These are phyloP conservation scores for Plusia festucae DNA, from an alignment of 2,888 invertebrate species.

Conservation along the genomic window DNA sequence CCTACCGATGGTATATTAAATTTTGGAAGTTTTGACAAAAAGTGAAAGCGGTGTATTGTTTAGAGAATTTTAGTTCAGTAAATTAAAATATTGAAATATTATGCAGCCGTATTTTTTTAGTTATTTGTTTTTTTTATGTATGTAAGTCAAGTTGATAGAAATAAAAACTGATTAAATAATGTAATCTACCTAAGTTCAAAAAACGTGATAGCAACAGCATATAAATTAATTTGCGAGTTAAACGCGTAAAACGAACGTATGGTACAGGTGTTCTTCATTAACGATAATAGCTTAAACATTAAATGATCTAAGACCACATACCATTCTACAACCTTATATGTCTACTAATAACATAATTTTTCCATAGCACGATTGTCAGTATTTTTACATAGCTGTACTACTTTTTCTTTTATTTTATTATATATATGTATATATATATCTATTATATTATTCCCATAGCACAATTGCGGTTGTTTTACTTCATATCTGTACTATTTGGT, in stretches of 20 bases:
- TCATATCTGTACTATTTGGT: too few species aligned
- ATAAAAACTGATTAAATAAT: too few species aligned
- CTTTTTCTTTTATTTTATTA: too few species aligned
- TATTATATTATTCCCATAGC: too few species aligned
- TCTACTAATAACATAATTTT: too few species aligned
- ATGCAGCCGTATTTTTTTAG: too few species aligned
- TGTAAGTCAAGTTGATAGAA: too few species aligned
- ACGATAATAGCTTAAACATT: conserved; percentile 46
- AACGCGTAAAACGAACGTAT: conserved; percentile 13
- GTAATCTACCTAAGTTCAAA: background rate
- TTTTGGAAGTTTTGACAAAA: conserved; percentile 40
- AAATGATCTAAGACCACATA: conserved; percentile 19
- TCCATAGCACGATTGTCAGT: too few species aligned
- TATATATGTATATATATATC: too few species aligned
- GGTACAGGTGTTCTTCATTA: conserved; percentile 50
- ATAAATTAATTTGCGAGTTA: background rate
- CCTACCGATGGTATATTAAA: conserved; percentile 30
- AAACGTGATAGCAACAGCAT: background rate
- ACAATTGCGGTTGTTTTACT: too few species aligned
- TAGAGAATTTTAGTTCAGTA: conserved; percentile 11
- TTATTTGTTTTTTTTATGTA: too few species aligned
- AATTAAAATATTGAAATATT: conserved; percentile 17
- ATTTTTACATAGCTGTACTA: too few species aligned
- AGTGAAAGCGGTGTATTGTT: conserved; percentile 21
- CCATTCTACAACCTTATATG: background rate